Percentiles rank a stretch among this genome's conserved stretches.
These are phyloP conservation scores for Eutolmus rufibarbis DNA, from an alignment of 2,888 invertebrate genomes.

Conservation along the genomic window DNA sequence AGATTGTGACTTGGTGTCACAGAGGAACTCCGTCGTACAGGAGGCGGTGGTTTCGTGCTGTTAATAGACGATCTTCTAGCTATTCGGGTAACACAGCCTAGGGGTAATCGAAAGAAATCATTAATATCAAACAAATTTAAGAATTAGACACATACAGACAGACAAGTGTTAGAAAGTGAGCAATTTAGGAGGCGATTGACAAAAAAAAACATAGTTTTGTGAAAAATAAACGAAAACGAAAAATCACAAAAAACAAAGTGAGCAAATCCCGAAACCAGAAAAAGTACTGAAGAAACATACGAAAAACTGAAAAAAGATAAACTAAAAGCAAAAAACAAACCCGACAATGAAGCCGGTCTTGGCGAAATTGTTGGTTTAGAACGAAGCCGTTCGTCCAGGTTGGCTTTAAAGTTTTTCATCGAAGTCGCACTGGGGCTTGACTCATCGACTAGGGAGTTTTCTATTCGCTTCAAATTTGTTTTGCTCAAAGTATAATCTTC, in stretches of 20 bases:
- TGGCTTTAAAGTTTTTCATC: slow-evolving; percentile 43
- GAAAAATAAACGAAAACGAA: not conserved
- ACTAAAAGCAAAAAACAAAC: slow-evolving; percentile 54
- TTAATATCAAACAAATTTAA: not conserved
- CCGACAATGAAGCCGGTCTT: slow-evolving; percentile 63
- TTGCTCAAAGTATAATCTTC: not conserved
- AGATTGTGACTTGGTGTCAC: slow-evolving; percentile 61
- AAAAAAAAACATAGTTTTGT: not conserved
- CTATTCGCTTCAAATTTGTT: slow-evolving; percentile 29
- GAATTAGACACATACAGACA: not conserved
- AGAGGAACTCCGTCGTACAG: slow-evolving; percentile 81
- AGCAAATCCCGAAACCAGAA: slow-evolving; percentile 27
- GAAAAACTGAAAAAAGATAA: slow-evolving; percentile 51
- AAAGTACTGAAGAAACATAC: slow-evolving; percentile 47
- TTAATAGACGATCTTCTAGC: slow-evolving; percentile 62
- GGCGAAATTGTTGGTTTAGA: slow-evolving; percentile 61
- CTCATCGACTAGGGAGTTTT: slow-evolving; percentile 8
- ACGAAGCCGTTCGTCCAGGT: slow-evolving; percentile 48
- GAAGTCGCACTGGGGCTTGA: not conserved
- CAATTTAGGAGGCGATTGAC: slow-evolving; percentile 12
- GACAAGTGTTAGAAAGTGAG: not conserved
- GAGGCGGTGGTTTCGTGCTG: slow-evolving; percentile 77
- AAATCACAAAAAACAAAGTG: slow-evolving; percentile 44
- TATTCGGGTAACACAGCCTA: slow-evolving; percentile 58
- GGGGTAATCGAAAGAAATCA: not conserved